Evolutionary conservation across 2,888 invertebrate genomes (phyloP).

Genomic region (Drosophila anceps): DNA sequence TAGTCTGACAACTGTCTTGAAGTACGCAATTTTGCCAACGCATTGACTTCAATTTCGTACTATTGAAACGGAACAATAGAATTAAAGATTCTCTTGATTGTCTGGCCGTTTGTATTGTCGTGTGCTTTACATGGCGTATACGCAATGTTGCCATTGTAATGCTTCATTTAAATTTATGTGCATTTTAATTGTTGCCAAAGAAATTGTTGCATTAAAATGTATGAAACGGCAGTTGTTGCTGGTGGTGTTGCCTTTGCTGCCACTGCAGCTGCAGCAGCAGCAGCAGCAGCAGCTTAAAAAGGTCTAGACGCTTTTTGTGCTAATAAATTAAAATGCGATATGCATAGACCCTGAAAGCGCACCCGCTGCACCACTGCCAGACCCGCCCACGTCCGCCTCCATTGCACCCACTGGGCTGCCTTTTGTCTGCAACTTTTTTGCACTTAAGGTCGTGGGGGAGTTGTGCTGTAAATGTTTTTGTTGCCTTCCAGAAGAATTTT

Average conservation of each 20-base stretch:
- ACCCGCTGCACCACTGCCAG: conserved; percentile 29
- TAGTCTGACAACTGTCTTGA: background rate
- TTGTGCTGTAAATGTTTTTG: conserved; percentile 43
- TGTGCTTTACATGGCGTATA: conserved; percentile 36
- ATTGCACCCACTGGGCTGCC: conserved; percentile 41
- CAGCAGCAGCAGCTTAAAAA: conserved; percentile 72
- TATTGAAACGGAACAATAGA: conserved; percentile 21
- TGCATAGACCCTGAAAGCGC: conserved; percentile 64
- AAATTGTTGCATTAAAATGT: conserved; percentile 72
- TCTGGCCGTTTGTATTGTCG: conserved; percentile 7
- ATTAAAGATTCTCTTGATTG: conserved; percentile 16
- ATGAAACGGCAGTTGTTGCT: conserved; percentile 50
- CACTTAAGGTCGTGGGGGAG: conserved; percentile 31
- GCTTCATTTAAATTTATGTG: conserved; percentile 73
- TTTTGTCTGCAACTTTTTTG: conserved; percentile 70
- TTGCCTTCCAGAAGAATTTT: conserved; percentile 48
- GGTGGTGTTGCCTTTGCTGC: conserved; percentile 18
- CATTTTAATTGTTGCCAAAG: conserved; percentile 75
- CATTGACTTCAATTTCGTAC: background rate
- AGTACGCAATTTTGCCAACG: conserved; percentile 9
- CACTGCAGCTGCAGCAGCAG: conserved; percentile 28
- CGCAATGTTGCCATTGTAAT: conserved; percentile 45
- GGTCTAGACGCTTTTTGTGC: conserved; percentile 80
- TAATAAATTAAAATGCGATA: conserved; percentile 82
- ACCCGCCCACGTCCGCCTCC: conserved; percentile 20